Evolutionary conservation across 2,888 invertebrate genomes (phyloP), one percentile per base, ranked within the genome.

Genomic region (Synanthedon andrenaeformis): DNA sequence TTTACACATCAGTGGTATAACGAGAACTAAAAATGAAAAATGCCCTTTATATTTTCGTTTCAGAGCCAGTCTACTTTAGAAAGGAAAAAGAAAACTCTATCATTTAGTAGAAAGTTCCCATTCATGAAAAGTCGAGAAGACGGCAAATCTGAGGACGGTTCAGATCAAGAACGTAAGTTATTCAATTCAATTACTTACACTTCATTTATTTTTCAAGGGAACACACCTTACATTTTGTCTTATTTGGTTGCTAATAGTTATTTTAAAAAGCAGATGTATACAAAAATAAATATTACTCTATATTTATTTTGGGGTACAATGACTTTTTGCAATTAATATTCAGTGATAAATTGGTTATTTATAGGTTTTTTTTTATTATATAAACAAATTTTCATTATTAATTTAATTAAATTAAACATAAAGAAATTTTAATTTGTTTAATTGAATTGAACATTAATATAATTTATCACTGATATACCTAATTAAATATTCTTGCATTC

Each of bases 61-160:
- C 72, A 86, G 87, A 89, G 96, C 92, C 95, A 96, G 91, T 96
- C 96, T 63, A 97, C 97, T 49, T 89, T 97, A 74, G 97, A 97
- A 86, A 92, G 97, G 76, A 97, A 97, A 90, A 98, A 98, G 92
- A 98, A 98, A 88, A 98, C 99, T 74, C 94, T 99, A 72, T 97
- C 98, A 56, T 99, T 99, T 89, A 98, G 98, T 75, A 92, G 98
- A 82, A 96, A 96, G 84, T 98, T 99, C 88, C 99, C 99, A 45
- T 99, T 99, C 88, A 98, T 99, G 95, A 99, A 99, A 91, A 98
- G 98, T 89, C 96, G 98, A 89, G 99, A 99, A 82, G 97, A 98
- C 76, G 88, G 88, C 66, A 97, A 96, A 84, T 96, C 95, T 53
- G 97, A 98, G 86, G 97, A 98, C 75, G 96, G 96, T 77, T 97